Conservation (phyloP, 2,888 invertebrate genomes). For the Iphiclides podalirius region DNA sequence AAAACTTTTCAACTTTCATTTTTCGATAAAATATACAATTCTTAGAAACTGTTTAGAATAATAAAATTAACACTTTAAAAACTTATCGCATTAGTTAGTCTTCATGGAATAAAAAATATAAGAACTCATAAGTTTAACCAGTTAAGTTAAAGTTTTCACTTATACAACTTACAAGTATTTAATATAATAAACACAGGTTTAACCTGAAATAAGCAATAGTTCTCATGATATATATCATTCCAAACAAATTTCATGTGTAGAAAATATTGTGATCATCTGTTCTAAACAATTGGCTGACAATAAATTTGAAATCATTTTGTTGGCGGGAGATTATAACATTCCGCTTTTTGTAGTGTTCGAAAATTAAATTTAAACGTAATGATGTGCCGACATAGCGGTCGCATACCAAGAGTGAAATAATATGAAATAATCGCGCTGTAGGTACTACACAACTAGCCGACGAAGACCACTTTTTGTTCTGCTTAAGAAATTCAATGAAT, state of each 20-base stretch:
- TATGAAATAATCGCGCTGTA: slow-evolving; percentile 7
- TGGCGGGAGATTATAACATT: not conserved
- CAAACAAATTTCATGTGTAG: not conserved
- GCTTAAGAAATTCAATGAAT: slow-evolving; percentile 22
- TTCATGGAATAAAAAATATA: no score
- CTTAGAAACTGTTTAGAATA: no score
- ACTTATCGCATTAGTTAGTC: no score
- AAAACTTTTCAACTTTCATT: no score
- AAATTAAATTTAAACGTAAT: not conserved
- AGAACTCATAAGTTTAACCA: no score
- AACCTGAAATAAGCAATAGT: no score
- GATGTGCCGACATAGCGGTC: not conserved
- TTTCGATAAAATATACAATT: no score
- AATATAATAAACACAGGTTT: no score
- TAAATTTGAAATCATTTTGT: not conserved
- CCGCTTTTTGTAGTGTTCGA: not conserved
- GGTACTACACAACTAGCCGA: not conserved
- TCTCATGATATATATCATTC: not conserved
- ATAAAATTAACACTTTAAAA: no score
- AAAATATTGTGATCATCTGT: not conserved
- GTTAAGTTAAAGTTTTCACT: no score
- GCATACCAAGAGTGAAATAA: slow-evolving; percentile 1
- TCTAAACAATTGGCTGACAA: not conserved
- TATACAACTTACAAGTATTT: no score
- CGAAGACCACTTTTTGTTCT: slow-evolving; percentile 17